Evolutionary conservation across 2,113 vertebrate species (phyloP), one percentile per base, ranked within the genome.

Genomic region (Pygathrix nemaeus): DNA sequence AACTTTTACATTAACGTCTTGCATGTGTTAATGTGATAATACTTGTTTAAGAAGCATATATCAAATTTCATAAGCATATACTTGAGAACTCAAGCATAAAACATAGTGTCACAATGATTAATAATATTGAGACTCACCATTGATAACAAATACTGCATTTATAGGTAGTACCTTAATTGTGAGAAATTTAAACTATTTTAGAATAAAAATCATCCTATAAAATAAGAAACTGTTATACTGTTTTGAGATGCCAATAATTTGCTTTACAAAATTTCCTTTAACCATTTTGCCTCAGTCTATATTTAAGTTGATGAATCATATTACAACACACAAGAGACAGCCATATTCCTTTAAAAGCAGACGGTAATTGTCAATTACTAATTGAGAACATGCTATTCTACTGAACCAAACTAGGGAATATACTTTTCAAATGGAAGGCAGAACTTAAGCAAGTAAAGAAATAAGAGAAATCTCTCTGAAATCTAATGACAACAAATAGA

Each of bases 331-430:
- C 52, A 73, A 94, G 73, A 86, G 82, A 90, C 43, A 45, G 27
- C 52, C 9, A 8, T 73, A 64, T 79, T 91, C 40, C 90, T 96
- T 68, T 80, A 79, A 90, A 95, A 75, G 9, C 52, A 95, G 73
- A 72, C 87, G 83, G 40, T 55, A 85, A 96, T 85, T 95, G 45
- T 90, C 76, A 82, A 43, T 91, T 89, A 57, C 59, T 96, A 95
- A 95, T 66, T 96, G 86, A 94, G 83, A 93, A 84, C 12, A 73
- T 83, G 38, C 30, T 84, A 90, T 55, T 86, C 83, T 55, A 59
- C 50, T 93, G 61, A 80, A 86, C n/a, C 40, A 93, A 91, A 66
- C 2, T 16, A 83, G 32, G 35, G 48, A 86, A 43, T 35, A 48
- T 3, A 85, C 16, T 86, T 89, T 88, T 73, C 20, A 92, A 64